A percentile compares a stretch with the other conserved stretches of the same genome.
Conservation (phyloP, 2,797 vertebrate species). For the Zalophus californianus region DNA sequence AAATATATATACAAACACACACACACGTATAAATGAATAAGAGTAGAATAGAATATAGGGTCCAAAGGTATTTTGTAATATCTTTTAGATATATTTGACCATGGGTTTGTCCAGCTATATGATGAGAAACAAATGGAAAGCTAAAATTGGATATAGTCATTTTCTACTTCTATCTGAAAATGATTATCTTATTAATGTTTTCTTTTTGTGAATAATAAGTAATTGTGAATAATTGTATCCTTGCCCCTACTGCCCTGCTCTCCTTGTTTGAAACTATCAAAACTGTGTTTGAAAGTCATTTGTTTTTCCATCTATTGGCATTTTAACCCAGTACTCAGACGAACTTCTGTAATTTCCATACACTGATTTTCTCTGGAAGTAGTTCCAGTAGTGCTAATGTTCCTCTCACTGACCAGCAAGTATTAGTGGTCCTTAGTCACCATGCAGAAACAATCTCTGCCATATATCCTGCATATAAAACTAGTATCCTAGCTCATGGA, state of each 20-base stretch:
- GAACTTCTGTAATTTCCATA: constrained; percentile 42
- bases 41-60: constrained; percentile 22
- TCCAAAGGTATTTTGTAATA: neutral
- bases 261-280: neutral
- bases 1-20: neutral
- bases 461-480: neutral
- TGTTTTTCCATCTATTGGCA: neutral
- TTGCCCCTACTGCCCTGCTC: neutral
- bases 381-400: neutral
- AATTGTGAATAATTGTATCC: constrained; percentile 38
- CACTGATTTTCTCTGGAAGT: constrained; percentile 43
- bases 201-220: neutral
- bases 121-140: constrained; percentile 51
- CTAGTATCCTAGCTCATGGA: neutral
- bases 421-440: neutral
- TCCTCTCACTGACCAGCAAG: neutral
- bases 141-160: constrained; percentile 7
- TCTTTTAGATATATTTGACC: neutral
- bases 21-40: neutral
- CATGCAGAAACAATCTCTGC: neutral
- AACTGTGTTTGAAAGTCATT: constrained; percentile 38
- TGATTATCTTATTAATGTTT: constrained; percentile 13
- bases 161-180: constrained; percentile 13
- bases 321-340: neutral
- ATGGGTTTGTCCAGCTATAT: neutral